These are phyloP conservation scores for Edolisoma coerulescens DNA, from an alignment of 2,113 vertebrate species.

Conservation along the genomic window DNA sequence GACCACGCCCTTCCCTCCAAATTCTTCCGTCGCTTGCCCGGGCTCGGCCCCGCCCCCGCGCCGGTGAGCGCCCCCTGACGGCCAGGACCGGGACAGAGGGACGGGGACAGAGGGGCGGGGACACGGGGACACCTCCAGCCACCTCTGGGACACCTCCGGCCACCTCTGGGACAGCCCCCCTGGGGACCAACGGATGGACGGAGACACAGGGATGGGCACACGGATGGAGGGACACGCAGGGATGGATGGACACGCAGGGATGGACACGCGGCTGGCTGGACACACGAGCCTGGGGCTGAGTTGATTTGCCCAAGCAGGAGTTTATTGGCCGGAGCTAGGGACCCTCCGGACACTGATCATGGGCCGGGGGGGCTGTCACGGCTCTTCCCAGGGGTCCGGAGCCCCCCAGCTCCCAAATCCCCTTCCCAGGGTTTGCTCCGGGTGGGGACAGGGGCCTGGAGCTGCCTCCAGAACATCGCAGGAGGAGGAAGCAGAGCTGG, in stretches of 20 bases:
- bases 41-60: neutral
- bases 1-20: fast-evolving
- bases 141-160: too few relatives aligned
- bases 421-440: neutral
- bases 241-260: neutral
- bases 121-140: neutral
- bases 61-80: neutral
- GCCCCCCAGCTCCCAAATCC: neutral
- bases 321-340: neutral
- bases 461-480: neutral
- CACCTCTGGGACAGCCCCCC: too few relatives aligned
- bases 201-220: too few relatives aligned
- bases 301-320: neutral
- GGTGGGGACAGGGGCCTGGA: neutral
- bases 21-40: too few relatives aligned
- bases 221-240: too few relatives aligned
- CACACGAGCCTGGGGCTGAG: neutral
- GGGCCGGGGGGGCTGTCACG: neutral
- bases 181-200: too few relatives aligned
- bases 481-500: neutral
- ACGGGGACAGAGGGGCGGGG: neutral
- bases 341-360: neutral
- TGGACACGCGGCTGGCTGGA: fast-evolving
- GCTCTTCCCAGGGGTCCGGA: neutral
- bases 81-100: neutral